phyloP scores from a whole-genome alignment of 1,140 invertebrate species.

The Eriosoma lanigerum region DNA sequence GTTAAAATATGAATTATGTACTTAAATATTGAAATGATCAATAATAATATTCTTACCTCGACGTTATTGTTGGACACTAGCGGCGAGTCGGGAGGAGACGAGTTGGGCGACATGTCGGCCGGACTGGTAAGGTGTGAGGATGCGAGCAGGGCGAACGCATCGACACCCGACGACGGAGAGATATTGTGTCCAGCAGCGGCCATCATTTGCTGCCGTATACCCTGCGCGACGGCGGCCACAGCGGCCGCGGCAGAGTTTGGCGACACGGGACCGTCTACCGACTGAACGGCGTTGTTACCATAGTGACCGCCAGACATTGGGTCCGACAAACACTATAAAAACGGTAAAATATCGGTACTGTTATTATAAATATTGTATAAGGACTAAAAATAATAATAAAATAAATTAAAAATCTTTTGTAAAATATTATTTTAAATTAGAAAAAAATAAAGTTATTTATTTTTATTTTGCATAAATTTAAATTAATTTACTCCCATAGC shows the following conservation, averaged over 20 bases:
- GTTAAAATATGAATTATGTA: too few species aligned
- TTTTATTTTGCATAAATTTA: slow-evolving; percentile 23
- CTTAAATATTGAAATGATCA: too few species aligned
- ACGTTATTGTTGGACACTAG: slow-evolving; percentile 54
- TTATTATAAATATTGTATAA: slow-evolving; percentile 4
- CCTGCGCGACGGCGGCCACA: slow-evolving; percentile 73
- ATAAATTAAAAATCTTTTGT: slow-evolving; percentile 19
- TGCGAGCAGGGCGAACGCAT: slow-evolving; percentile 57
- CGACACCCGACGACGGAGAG: slow-evolving; percentile 34
- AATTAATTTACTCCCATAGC: slow-evolving; percentile 8
- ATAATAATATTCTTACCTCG: slow-evolving; percentile 52
- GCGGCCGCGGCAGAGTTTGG: slow-evolving; percentile 66
- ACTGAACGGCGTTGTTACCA: slow-evolving; percentile 49
- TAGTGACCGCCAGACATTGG: slow-evolving; percentile 38
- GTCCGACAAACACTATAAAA: slow-evolving; percentile 41
- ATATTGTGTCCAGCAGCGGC: slow-evolving; percentile 61
- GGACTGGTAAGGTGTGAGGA: slow-evolving; percentile 59
- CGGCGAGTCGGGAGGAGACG: slow-evolving; percentile 51
- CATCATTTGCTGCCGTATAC: slow-evolving; percentile 71
- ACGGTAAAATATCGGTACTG: slow-evolving; percentile 37
- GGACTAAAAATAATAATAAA: neutral
- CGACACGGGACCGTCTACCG: slow-evolving; percentile 59
- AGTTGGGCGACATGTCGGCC: slow-evolving; percentile 55
- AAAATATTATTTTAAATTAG: slow-evolving; percentile 47
- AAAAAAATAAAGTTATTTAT: slow-evolving; percentile 21